Conservation (phyloP, 2,797 vertebrate species). For the Erethizon dorsatum region DNA sequence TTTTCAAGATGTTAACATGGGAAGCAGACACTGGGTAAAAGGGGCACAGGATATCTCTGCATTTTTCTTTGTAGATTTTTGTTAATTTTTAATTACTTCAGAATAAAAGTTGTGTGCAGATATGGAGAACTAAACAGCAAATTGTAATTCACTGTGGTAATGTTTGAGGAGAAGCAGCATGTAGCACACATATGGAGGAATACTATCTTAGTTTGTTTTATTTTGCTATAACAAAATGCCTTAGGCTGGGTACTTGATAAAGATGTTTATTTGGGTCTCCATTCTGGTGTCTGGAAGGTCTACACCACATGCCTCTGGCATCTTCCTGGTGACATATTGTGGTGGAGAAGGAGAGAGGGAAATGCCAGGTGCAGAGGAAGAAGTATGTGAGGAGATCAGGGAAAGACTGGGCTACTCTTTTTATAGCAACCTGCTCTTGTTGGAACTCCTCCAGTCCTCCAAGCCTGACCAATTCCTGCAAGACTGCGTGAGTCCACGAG, state of each 20-base stretch:
- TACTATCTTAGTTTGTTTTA: not conserved
- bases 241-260: not conserved
- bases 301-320: not conserved
- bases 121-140: not conserved
- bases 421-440: not conserved
- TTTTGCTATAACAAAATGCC: not conserved
- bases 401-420: fast-evolving
- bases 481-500: not conserved
- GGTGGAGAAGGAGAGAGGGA: not conserved
- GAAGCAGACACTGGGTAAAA: not conserved
- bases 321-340: not conserved
- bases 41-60: not conserved
- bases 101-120: not conserved
- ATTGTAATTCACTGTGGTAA: not conserved
- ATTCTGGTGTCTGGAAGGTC: not conserved
- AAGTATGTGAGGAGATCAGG: not conserved
- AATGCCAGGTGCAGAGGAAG: not conserved
- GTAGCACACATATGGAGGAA: not conserved
- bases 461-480: not conserved
- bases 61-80: not conserved
- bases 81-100: slow-evolving; percentile 35
- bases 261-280: not conserved
- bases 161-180: not conserved
- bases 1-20: slow-evolving; percentile 10
- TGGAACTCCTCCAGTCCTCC: no score